Evolutionary conservation across 2,888 invertebrate genomes (phyloP).

Genomic region (Scrobipalpa atriplicella): DNA sequence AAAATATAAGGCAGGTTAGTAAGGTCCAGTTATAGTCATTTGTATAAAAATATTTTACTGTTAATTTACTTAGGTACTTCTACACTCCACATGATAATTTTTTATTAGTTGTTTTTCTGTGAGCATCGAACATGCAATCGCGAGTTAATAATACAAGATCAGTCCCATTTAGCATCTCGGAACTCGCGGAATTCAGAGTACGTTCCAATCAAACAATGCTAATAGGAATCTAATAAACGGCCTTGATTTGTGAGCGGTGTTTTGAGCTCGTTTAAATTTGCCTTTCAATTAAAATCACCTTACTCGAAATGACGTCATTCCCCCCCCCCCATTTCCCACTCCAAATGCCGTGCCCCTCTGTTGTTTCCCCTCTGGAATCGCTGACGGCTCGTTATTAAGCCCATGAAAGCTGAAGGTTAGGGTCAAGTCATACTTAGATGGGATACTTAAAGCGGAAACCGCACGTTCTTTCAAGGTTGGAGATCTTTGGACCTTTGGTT

Average conservation of each 20-base stretch:
- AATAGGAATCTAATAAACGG: constrained; percentile 16
- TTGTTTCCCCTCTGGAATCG: constrained; percentile 36
- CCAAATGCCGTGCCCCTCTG: too few species aligned
- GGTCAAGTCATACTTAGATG: not conserved
- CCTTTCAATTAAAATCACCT: constrained; percentile 35
- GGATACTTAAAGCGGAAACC: not conserved
- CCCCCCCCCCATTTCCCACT: not conserved
- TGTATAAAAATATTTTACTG: too few species aligned
- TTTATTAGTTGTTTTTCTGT: not conserved
- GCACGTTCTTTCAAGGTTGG: not conserved
- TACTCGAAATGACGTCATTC: constrained; percentile 45
- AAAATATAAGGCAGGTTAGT: too few species aligned
- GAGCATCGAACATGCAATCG: too few species aligned
- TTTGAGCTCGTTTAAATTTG: constrained; percentile 21
- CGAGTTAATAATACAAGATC: constrained; percentile 11
- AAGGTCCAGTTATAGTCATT: too few species aligned
- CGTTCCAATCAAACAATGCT: constrained; percentile 18
- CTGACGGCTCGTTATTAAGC: constrained; percentile 53
- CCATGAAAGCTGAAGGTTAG: constrained; percentile 45
- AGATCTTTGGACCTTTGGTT: too few species aligned
- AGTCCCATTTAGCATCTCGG: not conserved
- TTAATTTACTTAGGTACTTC: too few species aligned
- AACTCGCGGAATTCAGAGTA: not conserved
- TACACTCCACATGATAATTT: not conserved
- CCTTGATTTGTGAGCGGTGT: constrained; percentile 25